Evolutionary conservation across 2,888 invertebrate genomes (phyloP).

Genomic region (Papilio gigon): DNA sequence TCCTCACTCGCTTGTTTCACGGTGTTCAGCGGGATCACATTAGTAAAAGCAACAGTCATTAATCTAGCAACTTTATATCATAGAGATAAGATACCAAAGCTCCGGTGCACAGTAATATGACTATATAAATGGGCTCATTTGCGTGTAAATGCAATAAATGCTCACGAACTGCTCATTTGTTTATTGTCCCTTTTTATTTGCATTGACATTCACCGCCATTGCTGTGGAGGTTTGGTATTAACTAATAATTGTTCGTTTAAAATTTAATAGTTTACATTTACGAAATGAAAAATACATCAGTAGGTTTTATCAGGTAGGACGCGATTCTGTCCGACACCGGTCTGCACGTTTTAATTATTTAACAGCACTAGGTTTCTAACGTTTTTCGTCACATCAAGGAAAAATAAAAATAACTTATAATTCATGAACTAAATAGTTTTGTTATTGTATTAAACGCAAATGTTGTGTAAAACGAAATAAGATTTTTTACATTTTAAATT

Average conservation of each 20-base stretch:
- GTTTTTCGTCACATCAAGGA: no score
- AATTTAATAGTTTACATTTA: conserved; percentile 2
- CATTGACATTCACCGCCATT: conserved; percentile 11
- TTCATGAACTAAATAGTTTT: no score
- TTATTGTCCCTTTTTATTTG: conserved; percentile 27
- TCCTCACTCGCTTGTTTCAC: conserved; percentile 24
- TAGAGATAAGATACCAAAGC: conserved; percentile 12
- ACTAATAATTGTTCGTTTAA: background rate
- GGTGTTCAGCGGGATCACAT: conserved; percentile 5
- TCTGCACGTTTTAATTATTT: no score
- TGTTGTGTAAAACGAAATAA: conserved; percentile 26
- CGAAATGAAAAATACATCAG: background rate
- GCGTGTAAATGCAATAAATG: conserved; percentile 33
- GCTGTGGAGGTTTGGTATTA: background rate
- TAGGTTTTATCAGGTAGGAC: no score
- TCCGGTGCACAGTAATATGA: background rate
- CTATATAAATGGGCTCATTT: conserved; percentile 18
- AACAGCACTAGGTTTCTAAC: no score
- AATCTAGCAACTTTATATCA: conserved; percentile 1
- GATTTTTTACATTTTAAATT: conserved; percentile 20
- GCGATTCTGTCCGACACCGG: no score
- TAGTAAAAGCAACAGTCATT: background rate
- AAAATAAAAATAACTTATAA: no score
- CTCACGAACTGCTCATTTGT: conserved; percentile 28
- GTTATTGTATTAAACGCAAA: no score